These are phyloP conservation scores for Bactericera cockerelli DNA, from an alignment of 1,140 invertebrate species.

Conservation along the genomic window DNA sequence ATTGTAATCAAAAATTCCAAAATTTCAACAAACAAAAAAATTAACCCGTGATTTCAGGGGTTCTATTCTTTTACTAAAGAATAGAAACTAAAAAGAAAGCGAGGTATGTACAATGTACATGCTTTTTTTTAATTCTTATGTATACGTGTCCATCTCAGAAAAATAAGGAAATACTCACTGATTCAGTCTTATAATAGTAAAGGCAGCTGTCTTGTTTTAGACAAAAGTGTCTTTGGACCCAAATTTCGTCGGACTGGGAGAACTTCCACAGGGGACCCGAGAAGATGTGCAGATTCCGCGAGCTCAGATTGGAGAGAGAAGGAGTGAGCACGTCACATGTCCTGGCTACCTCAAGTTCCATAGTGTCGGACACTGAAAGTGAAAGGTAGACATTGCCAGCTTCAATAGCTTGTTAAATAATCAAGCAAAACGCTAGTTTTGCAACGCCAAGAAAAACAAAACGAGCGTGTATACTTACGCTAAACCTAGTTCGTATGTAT, in stretches of 20 bases:
- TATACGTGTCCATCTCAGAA: too few species aligned
- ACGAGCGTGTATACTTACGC: too few species aligned
- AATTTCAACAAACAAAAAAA: too few species aligned
- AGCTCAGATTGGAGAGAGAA: slow-evolving; percentile 21
- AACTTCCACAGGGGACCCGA: slow-evolving; percentile 66
- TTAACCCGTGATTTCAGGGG: too few species aligned
- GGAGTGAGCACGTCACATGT: slow-evolving; percentile 65
- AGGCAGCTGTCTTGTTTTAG: slow-evolving; percentile 82
- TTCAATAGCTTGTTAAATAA: too few species aligned
- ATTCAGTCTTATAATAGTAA: slow-evolving; percentile 86
- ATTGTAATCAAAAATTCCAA: too few species aligned
- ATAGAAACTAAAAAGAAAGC: neutral
- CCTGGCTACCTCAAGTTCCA: slow-evolving; percentile 74
- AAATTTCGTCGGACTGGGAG: slow-evolving; percentile 42
- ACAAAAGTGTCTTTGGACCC: slow-evolving; percentile 82
- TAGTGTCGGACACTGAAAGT: slow-evolving; percentile 41
- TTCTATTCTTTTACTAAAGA: neutral
- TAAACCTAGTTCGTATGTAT: too few species aligned
- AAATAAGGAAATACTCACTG: slow-evolving; percentile 39
- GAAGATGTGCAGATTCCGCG: slow-evolving; percentile 26
- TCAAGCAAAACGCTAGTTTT: too few species aligned
- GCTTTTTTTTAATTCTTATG: too few species aligned
- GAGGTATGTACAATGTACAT: too few species aligned
- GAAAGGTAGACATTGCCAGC: neutral
- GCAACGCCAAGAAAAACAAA: too few species aligned